Base-by-base conservation (phyloP, 2,888 invertebrate genomes). In the Drosophila multiciliata region DNA sequence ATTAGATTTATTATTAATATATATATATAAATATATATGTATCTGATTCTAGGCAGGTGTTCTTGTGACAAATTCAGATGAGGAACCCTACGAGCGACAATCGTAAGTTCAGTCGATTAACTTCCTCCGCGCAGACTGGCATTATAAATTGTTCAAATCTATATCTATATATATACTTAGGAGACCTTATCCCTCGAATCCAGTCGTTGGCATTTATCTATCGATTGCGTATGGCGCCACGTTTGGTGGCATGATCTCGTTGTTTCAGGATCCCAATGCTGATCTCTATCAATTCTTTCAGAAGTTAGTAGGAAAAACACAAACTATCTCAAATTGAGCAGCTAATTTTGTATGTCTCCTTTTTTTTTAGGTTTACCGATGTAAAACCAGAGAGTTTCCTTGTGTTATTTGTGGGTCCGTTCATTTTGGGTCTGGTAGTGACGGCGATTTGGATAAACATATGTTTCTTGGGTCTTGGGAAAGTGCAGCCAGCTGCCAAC, bases 171-270 rank as follows among this genome's bases (percentile, higher is more conserved):
- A 7, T 12, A 4, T 11, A n/a, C n/a, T 4, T 23, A 88, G 86
- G 0, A 26, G 26, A 7, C 80, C 72, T 0, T 89, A 87, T 75
- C 88, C 89, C 0, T 11, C 79, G 1, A 50, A 49, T 8, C 78
- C 85, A n/a, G 87, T 36, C 0, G 52, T 85, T 50, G 89, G 85
- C 0, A 65, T 87, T 26, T 87, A 49, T 40, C 32, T 87, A 0
- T 74, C 79, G 0, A 52, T 82, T 7, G 74, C 75, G 40, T 87
- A 73, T 55, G 38, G 75, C 1, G 17, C 76, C 17, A 66, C 52
- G 0, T 11, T 87, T 17, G 87, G 82, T 0, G 62, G 23, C 1
- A 76, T 79, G 73, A 7, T 70, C 0, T 89, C 87, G 1, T 75
- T 81, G 6, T 54, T 84, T 12, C 73, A 78, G 53, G 59, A 75